A percentile compares a stretch with the other conserved stretches of the same genome.
These are phyloP conservation scores for Chloroclysta siterata DNA, from an alignment of 2,888 invertebrate genomes.

Conservation along the genomic window DNA sequence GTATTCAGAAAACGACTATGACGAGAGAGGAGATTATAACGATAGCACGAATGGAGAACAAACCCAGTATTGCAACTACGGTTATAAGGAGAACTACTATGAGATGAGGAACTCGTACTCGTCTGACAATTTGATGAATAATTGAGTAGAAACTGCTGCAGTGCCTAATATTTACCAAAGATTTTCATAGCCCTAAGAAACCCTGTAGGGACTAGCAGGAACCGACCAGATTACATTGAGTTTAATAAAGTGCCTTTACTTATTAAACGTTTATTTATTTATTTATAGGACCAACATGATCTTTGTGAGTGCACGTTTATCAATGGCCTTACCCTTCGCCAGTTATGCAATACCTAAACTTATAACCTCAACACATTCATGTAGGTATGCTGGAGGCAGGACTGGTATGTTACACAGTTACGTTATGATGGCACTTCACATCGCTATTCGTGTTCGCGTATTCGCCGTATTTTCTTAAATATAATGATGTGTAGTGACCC, in stretches of 20 bases:
- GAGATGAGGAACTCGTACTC: conserved; percentile 68
- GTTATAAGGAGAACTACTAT: conserved; percentile 75
- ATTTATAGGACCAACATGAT: too few relatives aligned
- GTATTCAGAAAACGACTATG: conserved; percentile 73
- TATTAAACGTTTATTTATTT: background rate
- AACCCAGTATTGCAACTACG: conserved; percentile 72
- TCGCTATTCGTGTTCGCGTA: too few relatives aligned
- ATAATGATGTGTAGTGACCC: too few relatives aligned
- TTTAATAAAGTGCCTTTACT: conserved; percentile 32
- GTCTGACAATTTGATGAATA: conserved; percentile 68
- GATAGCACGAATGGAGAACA: conserved; percentile 65
- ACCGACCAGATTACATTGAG: background rate
- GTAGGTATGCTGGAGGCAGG: too few relatives aligned
- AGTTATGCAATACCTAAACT: too few relatives aligned
- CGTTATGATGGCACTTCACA: too few relatives aligned
- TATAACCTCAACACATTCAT: too few relatives aligned
- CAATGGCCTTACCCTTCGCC: too few relatives aligned
- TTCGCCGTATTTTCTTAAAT: too few relatives aligned
- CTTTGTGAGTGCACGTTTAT: too few relatives aligned
- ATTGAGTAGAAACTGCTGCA: conserved; percentile 34
- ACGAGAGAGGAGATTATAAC: conserved; percentile 60
- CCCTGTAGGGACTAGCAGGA: too few relatives aligned
- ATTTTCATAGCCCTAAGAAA: conserved; percentile 8
- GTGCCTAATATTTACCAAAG: conserved; percentile 30
- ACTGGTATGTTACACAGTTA: too few relatives aligned